Evolutionary conservation across 2,797 vertebrate species (phyloP).

Genomic region (Leptodactylus fallax): DNA sequence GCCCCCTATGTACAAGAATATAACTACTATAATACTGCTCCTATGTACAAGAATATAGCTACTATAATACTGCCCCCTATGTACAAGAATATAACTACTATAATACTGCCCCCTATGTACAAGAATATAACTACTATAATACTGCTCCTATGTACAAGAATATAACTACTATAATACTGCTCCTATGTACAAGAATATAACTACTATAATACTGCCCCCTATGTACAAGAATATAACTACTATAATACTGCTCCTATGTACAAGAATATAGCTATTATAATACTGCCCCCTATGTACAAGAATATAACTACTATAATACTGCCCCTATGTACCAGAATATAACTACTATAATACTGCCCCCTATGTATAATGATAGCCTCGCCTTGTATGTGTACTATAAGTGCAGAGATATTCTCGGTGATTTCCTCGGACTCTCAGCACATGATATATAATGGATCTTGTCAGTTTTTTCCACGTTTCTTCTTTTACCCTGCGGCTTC

Average conservation of each 20-base stretch:
- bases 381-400: neutral
- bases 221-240: constrained; percentile 9
- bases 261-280: neutral
- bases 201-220: constrained; percentile 22
- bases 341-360: neutral
- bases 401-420: too few relatives aligned
- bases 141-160: constrained; percentile 4
- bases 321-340: neutral
- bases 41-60: constrained; percentile 15
- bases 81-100: constrained; percentile 10
- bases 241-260: constrained; percentile 10
- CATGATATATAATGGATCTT: neutral
- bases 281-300: neutral
- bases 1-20: neutral
- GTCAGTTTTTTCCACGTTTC: neutral
- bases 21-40: constrained; percentile 20
- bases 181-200: neutral
- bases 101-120: constrained; percentile 6
- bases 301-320: constrained; percentile 2
- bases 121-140: constrained; percentile 18
- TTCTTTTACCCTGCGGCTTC: neutral
- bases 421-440: neutral
- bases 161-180: constrained; percentile 24
- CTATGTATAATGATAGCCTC: neutral
- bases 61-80: constrained; percentile 8